Evolutionary conservation across 2,113 vertebrate genomes (phyloP).

Genomic region (Passer domesticus): DNA sequence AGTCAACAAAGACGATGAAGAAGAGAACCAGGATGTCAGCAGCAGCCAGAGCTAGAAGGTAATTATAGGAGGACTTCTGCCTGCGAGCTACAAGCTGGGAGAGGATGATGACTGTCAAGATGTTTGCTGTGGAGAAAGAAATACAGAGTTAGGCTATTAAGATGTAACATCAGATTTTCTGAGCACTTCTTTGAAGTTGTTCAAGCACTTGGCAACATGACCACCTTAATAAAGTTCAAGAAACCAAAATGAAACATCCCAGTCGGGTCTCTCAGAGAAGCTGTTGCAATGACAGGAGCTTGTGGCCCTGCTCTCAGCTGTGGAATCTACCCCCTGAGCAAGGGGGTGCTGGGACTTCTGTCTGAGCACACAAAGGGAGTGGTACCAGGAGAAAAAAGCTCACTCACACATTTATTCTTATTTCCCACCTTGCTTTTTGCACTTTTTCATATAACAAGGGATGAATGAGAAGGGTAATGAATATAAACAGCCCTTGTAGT

Average conservation of each 20-base stretch:
- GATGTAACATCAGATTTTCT: not conserved
- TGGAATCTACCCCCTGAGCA: not conserved
- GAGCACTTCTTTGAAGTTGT: not conserved
- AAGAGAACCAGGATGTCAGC: conserved; percentile 94
- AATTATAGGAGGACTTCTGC: conserved; percentile 98
- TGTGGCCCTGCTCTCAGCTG: not conserved
- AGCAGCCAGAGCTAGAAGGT: conserved; percentile 93
- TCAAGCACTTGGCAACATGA: not conserved
- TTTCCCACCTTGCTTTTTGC: not conserved
- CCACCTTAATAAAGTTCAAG: not conserved
- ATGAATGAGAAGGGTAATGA: not conserved
- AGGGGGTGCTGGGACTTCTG: not conserved
- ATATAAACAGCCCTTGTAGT: not conserved
- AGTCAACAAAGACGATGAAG: conserved; percentile 96
- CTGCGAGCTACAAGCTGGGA: conserved; percentile 93
- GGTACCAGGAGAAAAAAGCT: not conserved
- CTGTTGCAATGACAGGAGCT: not conserved
- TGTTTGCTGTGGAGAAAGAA: conserved; percentile 84
- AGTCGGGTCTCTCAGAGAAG: not conserved
- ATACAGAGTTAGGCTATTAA: conserved; percentile 4
- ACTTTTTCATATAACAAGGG: not conserved
- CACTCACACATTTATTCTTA: not conserved
- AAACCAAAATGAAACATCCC: not conserved
- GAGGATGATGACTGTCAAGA: conserved; percentile 94
- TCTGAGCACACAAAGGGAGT: not conserved